Base-by-base conservation (phyloP, 2,888 invertebrate genomes). In the Tetragonula carbonaria region DNA sequence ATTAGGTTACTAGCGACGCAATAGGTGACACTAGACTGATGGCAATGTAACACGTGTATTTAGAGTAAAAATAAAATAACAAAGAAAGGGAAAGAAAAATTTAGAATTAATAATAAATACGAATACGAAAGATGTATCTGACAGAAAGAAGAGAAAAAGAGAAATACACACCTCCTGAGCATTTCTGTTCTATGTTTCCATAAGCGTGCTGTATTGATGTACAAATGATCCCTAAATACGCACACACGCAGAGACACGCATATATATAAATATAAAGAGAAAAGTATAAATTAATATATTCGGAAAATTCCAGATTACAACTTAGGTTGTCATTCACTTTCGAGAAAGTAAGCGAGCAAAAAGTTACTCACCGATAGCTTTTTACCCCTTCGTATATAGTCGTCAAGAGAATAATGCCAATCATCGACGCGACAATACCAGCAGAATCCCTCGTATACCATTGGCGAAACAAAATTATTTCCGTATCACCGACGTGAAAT, bases 331-430 rank as follows among this genome's bases (percentile, higher is more conserved):
- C 1, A 1, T 8, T 45, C 45, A 8, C 45, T 45, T 45, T 8
- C 45, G 45, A 38, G 8, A 8, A 38, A 38, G 38, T 0, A 8
- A 8, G 1, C 8, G 8, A 45, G 57, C 45, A 65, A 28, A 28
- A 3, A 33, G 16, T 70, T 45, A 63, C 79, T 90, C 90, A 95
- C 95, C 96, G 95, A 87, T 96, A 96, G 92, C 96, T 96, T 92
- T 97, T 97, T 8, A 97, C 93, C 8, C 96, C 96, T 94, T 97
- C 97, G 89, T 97, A 97, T 16, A 96, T 93, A 28, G 96, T 95
- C 2, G 96, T 96, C 91, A 97, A 92, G 3, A 96, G 92, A 92
- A 96, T 96, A 65, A 97, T 95, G 2, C 95, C 96, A 51, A 96
- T 87, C 94, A 96, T 96, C 0, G 97, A 96, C 18, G 95, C 95